These are phyloP conservation scores for Coenonympha arcania DNA, from an alignment of 2,888 invertebrate species.

Conservation along the genomic window DNA sequence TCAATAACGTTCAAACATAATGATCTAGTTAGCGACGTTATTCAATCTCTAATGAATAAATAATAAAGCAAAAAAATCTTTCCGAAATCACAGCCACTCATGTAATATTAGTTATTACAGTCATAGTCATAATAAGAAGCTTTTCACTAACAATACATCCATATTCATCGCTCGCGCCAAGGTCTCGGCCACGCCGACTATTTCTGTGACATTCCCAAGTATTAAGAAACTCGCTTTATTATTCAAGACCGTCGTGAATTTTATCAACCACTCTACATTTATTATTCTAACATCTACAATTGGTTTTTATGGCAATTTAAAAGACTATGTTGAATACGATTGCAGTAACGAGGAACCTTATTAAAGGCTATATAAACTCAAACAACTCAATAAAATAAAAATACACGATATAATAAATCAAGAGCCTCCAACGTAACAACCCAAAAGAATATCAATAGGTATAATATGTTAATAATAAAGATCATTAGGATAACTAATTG, in stretches of 20 bases:
- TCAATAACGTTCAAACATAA: too few species aligned
- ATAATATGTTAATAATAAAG: too few species aligned
- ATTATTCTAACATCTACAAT: neutral
- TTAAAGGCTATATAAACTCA: too few species aligned
- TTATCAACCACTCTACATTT: neutral
- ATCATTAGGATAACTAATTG: too few species aligned
- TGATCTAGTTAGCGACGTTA: too few species aligned
- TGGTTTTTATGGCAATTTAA: neutral
- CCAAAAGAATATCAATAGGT: too few species aligned
- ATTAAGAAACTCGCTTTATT: conserved; percentile 4
- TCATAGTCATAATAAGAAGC: neutral
- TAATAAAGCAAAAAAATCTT: neutral
- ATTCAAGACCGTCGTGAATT: conserved; percentile 1
- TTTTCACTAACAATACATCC: conserved; percentile 3
- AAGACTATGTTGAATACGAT: neutral
- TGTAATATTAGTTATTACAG: neutral
- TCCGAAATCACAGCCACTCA: neutral
- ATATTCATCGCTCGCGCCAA: conserved; percentile 8
- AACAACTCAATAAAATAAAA: too few species aligned
- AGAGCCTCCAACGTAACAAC: too few species aligned
- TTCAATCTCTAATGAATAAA: too few species aligned
- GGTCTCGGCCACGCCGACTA: neutral
- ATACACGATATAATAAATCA: too few species aligned
- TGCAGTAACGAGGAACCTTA: too few species aligned
- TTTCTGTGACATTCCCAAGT: conserved; percentile 1